These are phyloP conservation scores for Bubo blakistoni DNA, from an alignment of 2,113 vertebrate genomes.

Conservation along the genomic window DNA sequence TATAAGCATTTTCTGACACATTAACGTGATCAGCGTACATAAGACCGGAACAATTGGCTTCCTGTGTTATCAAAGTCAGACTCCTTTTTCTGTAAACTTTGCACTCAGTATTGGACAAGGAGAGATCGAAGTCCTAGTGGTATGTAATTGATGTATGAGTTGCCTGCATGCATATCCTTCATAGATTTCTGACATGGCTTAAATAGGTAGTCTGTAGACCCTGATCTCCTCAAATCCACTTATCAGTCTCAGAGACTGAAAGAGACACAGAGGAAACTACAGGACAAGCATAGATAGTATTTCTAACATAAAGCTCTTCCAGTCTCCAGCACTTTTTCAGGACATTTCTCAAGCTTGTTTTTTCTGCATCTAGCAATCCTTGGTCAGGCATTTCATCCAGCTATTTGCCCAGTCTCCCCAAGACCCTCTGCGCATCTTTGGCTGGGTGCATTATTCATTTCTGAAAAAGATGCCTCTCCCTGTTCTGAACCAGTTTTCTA, in stretches of 20 bases:
- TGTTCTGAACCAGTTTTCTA: not conserved
- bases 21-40: not conserved
- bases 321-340: not conserved
- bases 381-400: not conserved
- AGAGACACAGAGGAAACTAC: not conserved
- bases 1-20: constrained; percentile 41
- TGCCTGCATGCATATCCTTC: not conserved
- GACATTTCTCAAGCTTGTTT: not conserved
- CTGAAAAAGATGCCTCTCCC: not conserved
- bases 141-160: not conserved
- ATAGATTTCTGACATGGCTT: not conserved
- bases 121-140: not conserved
- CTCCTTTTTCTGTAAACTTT: constrained; percentile 6
- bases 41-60: not conserved
- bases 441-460: not conserved
- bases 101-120: not conserved
- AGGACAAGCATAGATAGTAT: not conserved
- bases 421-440: not conserved
- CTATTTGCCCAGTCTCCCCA: not conserved
- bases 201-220: not conserved
- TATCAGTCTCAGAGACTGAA: not conserved
- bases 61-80: not conserved
- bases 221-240: not conserved
- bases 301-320: not conserved
- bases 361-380: not conserved